Conservation (phyloP, 2,888 invertebrate species). For the Cotesia congregata region DNA sequence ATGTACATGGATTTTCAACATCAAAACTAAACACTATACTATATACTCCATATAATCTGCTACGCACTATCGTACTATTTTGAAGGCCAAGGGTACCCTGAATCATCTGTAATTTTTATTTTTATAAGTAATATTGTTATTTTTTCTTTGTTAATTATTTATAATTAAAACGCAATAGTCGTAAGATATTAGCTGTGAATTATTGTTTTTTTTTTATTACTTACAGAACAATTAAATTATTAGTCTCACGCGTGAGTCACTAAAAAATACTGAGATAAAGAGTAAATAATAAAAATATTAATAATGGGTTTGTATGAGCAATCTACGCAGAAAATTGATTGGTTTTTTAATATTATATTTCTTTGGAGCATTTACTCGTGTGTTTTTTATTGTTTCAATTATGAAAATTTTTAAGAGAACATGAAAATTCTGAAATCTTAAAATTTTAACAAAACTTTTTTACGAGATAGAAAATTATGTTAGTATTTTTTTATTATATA, state of each 20-base stretch:
- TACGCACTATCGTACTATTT: neutral
- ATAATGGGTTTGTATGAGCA: neutral
- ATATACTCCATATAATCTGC: neutral
- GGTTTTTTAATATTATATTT: neutral
- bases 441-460: too few species aligned
- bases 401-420: too few species aligned
- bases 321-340: neutral
- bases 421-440: too few species aligned
- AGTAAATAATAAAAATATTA: neutral
- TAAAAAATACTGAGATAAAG: neutral
- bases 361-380: too few species aligned
- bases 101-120: neutral
- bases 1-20: neutral
- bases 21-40: neutral
- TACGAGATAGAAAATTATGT: too few species aligned
- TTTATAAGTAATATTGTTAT: neutral
- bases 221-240: constrained; percentile 10
- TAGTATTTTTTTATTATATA: too few species aligned
- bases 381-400: too few species aligned
- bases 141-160: too few species aligned
- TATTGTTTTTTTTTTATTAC: constrained; percentile 15
- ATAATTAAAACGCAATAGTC: too few species aligned
- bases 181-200: neutral
- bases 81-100: constrained; percentile 19
- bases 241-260: neutral